Evolutionary conservation across 2,113 vertebrate species (phyloP).

Genomic region (Leucopsar rothschildi): DNA sequence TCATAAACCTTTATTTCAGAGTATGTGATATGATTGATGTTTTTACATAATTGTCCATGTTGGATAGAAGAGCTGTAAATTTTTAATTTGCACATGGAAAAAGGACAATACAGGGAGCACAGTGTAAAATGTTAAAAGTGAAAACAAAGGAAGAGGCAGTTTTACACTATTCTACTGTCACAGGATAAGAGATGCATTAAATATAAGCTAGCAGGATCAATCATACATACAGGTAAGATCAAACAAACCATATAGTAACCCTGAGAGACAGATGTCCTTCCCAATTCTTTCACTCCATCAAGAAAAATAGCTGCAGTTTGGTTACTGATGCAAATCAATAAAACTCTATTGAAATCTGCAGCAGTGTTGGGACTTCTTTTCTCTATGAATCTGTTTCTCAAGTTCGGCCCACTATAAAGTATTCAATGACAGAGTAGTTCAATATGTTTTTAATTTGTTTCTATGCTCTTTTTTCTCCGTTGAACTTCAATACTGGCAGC

Average conservation of each 20-base stretch:
- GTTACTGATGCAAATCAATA: neutral
- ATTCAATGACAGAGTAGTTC: neutral
- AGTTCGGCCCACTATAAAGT: neutral
- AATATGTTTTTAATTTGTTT: neutral
- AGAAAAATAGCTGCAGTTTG: constrained; percentile 5
- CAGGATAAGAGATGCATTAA: neutral
- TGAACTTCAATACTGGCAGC: neutral
- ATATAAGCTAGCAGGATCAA: neutral
- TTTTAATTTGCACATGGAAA: neutral
- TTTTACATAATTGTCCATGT: neutral
- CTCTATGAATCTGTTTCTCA: neutral
- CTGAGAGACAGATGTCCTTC: neutral
- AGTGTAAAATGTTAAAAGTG: neutral
- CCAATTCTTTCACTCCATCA: neutral
- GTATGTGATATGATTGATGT: neutral
- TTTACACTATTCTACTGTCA: neutral
- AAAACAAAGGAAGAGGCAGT: neutral
- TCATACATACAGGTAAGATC: neutral
- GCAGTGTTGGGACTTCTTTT: neutral
- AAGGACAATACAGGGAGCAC: neutral
- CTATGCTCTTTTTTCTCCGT: neutral
- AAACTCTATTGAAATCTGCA: neutral
- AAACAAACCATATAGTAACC: neutral
- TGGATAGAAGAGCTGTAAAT: neutral
- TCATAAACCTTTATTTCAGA: constrained; percentile 33